Evolutionary conservation across 2,888 invertebrate species (phyloP).

Genomic region (Sepiola atlantica): DNA sequence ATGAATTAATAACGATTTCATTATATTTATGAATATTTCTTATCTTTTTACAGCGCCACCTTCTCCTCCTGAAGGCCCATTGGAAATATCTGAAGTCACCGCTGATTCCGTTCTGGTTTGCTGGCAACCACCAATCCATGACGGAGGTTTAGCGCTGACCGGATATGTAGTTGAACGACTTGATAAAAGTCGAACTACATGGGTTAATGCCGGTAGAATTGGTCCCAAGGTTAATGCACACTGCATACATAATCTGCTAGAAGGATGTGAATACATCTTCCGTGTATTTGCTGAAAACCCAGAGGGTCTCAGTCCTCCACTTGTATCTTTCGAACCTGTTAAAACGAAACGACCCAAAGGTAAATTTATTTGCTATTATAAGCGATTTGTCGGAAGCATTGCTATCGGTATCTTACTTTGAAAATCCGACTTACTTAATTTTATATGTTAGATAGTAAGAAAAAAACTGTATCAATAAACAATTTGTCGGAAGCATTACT

Average conservation of each 20-base stretch:
- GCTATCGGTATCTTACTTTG: no score
- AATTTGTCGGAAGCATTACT: no score
- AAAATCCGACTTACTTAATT: no score
- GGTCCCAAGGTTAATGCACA: slow-evolving; percentile 55
- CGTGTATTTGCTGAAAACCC: slow-evolving; percentile 90
- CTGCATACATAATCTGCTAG: slow-evolving; percentile 59
- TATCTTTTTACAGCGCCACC: slow-evolving; percentile 57
- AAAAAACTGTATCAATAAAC: no score
- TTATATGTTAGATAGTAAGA: no score
- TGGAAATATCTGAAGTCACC: slow-evolving; percentile 54
- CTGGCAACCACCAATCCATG: slow-evolving; percentile 72
- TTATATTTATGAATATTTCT: background rate
- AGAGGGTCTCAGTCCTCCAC: slow-evolving; percentile 79
- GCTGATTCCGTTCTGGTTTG: slow-evolving; percentile 57
- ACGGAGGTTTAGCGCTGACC: slow-evolving; percentile 66
- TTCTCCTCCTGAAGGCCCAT: slow-evolving; percentile 58
- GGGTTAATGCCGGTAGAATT: slow-evolving; percentile 58
- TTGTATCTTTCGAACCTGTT: slow-evolving; percentile 50
- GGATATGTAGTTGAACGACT: slow-evolving; percentile 62
- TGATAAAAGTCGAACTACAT: slow-evolving; percentile 54
- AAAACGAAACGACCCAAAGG: slow-evolving; percentile 40
- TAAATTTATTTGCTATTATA: background rate
- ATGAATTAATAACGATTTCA: background rate
- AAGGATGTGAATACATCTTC: slow-evolving; percentile 81
- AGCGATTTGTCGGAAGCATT: background rate